These are phyloP conservation scores for Salmo trutta DNA, from an alignment of 2,797 vertebrate species.

Conservation along the genomic window DNA sequence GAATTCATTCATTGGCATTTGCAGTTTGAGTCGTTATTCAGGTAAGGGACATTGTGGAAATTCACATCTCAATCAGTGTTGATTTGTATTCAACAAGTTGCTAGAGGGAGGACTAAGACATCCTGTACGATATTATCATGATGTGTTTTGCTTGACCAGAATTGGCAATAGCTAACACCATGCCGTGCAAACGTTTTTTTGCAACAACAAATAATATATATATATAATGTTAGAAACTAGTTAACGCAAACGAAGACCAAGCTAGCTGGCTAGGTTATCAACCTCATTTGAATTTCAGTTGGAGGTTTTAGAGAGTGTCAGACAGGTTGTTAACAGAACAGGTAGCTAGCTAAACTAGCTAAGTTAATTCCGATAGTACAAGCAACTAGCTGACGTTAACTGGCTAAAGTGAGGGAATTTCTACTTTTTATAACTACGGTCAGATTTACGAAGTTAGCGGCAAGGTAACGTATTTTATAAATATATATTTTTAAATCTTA, in stretches of 20 bases:
- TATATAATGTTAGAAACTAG: background rate
- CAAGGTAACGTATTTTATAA: too few relatives aligned
- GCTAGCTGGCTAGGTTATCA: background rate
- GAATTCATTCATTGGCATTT: conserved; percentile 58
- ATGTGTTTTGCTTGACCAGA: background rate
- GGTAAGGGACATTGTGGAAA: conserved; percentile 36
- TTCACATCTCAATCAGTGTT: background rate
- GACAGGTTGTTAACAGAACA: too few relatives aligned
- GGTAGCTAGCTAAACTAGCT: too few relatives aligned
- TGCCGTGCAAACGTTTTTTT: background rate
- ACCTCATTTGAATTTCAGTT: background rate
- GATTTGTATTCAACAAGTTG: background rate
- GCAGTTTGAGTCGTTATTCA: conserved; percentile 23
- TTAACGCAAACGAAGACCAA: background rate
- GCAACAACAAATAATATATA: background rate
- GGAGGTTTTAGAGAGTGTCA: background rate
- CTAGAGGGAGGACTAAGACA: background rate
- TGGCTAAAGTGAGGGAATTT: too few relatives aligned
- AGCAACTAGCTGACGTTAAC: too few relatives aligned
- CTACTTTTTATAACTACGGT: too few relatives aligned
- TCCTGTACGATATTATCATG: background rate
- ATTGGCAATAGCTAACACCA: background rate
- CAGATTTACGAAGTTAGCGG: background rate
- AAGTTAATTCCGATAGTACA: too few relatives aligned
- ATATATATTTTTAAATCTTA: background rate